Conservation (phyloP, 2,797 vertebrate genomes). For the Pogoniulus pusillus region DNA sequence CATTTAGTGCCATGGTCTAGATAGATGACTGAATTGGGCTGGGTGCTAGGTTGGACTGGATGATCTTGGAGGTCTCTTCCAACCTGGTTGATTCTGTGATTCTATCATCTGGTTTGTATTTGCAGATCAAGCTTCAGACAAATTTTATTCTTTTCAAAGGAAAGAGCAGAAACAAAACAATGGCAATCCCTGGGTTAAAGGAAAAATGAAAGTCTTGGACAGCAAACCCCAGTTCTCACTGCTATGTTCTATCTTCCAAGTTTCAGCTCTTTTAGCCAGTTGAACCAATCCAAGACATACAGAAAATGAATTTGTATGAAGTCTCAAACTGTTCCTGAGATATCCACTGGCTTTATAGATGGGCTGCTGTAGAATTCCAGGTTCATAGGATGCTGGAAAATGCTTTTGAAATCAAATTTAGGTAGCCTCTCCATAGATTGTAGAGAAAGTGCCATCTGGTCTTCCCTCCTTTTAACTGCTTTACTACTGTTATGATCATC, state of each 20-base stretch:
- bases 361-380: not conserved
- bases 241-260: not conserved
- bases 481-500: constrained; percentile 20
- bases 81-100: no score
- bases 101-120: not conserved
- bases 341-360: constrained; percentile 14
- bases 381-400: constrained; percentile 23
- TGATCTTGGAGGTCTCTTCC: no score
- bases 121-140: not conserved
- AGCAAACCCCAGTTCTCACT: not conserved
- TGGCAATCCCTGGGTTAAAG: not conserved
- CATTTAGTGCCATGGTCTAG: no score
- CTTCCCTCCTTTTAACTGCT: constrained; percentile 1
- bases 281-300: not conserved
- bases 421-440: not conserved
- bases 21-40: no score
- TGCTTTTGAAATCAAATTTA: constrained; percentile 36
- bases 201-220: not conserved
- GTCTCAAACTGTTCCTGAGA: not conserved
- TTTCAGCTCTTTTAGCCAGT: not conserved
- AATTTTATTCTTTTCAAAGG: constrained; percentile 17
- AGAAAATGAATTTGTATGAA: not conserved
- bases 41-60: no score
- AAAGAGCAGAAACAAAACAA: not conserved
- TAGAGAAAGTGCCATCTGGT: constrained; percentile 21